phyloP scores from a whole-genome alignment of 2,888 invertebrate genomes.

The Nebria brevicollis region DNA sequence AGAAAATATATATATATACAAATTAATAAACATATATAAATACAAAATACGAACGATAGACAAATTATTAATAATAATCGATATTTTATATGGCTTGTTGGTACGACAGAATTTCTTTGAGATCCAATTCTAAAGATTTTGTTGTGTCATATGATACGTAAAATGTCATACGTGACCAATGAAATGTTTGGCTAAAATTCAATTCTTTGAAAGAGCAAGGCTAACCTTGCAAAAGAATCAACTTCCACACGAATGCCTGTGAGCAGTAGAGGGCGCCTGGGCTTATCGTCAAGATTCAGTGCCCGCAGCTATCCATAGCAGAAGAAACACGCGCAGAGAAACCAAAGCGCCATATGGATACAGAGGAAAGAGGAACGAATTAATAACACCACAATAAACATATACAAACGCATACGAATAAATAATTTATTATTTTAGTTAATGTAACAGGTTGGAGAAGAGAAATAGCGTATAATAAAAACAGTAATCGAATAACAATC shows the following conservation, averaged over 20 bases:
- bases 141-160: neutral
- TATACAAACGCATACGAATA: neutral
- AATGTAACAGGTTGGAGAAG: too few relatives aligned
- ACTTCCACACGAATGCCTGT: constrained; percentile 1
- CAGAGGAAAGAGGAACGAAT: neutral
- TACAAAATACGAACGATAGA: too few relatives aligned
- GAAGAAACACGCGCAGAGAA: neutral
- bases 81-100: neutral
- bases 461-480: neutral
- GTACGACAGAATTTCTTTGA: neutral
- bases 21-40: too few relatives aligned
- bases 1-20: too few relatives aligned
- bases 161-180: neutral
- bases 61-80: neutral
- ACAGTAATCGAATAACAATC: neutral
- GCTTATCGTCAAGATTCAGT: constrained; percentile 15
- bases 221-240: constrained; percentile 8
- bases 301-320: neutral
- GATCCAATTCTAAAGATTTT: neutral
- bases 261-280: neutral
- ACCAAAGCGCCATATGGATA: neutral
- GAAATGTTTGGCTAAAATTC: neutral
- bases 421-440: too few relatives aligned
- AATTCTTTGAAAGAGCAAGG: neutral
- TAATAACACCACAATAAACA: neutral